phyloP scores from a whole-genome alignment of 1,140 invertebrate species.

The Saccostrea echinata region DNA sequence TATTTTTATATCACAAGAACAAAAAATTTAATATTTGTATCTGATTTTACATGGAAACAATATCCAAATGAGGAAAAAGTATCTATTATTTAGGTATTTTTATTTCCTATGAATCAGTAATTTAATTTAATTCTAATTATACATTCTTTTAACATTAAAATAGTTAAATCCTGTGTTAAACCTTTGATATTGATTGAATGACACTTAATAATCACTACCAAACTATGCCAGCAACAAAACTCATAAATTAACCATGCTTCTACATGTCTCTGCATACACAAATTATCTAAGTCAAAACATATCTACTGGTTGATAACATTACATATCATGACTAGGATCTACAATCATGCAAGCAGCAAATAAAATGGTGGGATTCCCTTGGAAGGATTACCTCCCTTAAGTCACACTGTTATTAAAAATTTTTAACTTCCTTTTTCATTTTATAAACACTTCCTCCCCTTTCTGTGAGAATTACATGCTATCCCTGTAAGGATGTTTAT shows the following conservation, averaged over 20 bases:
- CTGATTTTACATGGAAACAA: neutral
- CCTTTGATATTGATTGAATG: neutral
- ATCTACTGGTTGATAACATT: neutral
- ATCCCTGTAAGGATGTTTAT: neutral
- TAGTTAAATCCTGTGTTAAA: too few relatives aligned
- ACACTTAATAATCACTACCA: neutral
- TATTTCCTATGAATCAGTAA: neutral
- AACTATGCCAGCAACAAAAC: neutral
- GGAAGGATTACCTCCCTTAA: neutral
- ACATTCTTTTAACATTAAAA: neutral
- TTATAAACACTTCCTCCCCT: neutral
- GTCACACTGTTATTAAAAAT: neutral
- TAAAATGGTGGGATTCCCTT: conserved; percentile 19
- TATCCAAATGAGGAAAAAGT: too few relatives aligned
- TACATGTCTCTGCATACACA: conserved; percentile 2
- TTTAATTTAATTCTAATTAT: neutral
- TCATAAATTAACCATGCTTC: neutral
- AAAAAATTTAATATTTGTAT: neutral
- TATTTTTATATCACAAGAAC: neutral
- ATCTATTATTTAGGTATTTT: neutral
- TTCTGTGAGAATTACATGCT: neutral
- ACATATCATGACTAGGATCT: neutral
- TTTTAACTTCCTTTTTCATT: neutral
- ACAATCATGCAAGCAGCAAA: conserved; percentile 26
- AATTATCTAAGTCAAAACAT: neutral